Percentiles rank a stretch among this genome's conserved stretches.
These are phyloP conservation scores for Pardosa pseudoannulata DNA, from an alignment of 2,888 invertebrate genomes.

Conservation along the genomic window DNA sequence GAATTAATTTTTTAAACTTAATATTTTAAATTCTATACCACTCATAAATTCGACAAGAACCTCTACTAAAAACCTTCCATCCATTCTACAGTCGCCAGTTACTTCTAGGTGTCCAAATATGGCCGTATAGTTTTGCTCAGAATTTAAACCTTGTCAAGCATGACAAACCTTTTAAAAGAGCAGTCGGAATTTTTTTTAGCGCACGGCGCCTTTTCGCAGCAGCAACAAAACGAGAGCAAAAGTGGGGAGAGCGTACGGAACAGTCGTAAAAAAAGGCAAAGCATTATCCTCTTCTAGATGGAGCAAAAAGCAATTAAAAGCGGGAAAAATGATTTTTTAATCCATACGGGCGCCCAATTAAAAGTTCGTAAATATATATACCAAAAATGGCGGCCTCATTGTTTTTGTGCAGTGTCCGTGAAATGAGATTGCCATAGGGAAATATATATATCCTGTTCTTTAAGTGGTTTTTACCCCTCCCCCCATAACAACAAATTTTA, in stretches of 20 bases:
- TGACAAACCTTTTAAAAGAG: constrained; percentile 1
- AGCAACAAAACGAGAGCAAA: not conserved
- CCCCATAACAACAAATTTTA: no score
- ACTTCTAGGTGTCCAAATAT: not conserved
- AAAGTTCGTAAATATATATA: not conserved
- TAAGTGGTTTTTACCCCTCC: no score
- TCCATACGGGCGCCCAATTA: constrained; percentile 8
- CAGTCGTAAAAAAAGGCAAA: not conserved
- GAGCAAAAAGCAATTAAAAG: constrained; percentile 15
- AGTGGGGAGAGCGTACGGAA: not conserved
- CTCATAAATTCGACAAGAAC: no score
- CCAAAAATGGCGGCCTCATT: constrained; percentile 12
- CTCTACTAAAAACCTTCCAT: no score
- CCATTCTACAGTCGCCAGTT: no score
- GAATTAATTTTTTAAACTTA: no score
- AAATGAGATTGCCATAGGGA: not conserved
- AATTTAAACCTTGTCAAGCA: not conserved
- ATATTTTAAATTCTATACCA: no score
- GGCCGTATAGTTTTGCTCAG: not conserved
- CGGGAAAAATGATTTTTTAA: constrained; percentile 12
- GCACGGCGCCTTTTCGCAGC: not conserved
- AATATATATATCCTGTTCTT: not conserved
- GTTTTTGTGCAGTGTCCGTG: constrained; percentile 3
- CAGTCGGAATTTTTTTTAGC: not conserved
- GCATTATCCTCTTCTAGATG: not conserved